Evolutionary conservation across 2,888 invertebrate genomes (phyloP), one percentile per base, ranked within the genome.

Genomic region (Zootermopsis nevadensis): DNA sequence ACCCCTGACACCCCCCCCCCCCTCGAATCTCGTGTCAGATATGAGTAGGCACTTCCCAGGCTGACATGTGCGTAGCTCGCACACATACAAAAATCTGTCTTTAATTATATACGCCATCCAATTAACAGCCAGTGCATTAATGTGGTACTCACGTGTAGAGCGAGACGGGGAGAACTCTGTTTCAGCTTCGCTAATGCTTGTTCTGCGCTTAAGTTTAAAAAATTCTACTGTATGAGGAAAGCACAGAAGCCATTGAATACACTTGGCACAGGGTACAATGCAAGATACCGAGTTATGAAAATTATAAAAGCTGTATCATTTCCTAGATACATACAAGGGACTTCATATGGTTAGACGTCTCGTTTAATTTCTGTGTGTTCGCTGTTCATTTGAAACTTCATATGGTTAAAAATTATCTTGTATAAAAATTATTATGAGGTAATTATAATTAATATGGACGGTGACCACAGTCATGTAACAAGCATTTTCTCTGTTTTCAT

Each of bases 91-190:
- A n/a, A 60, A 60, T 60, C 60, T 60, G 60, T 60, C 60, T 60
- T 60, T 60, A 60, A 60, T 60, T 60, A 60, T 60, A 60, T 60
- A 60, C 60, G 60, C 60, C 27, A 60, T 60, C 60, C 60, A 60
- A 60, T 60, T 60, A 60, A 60, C 60, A 60, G 60, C n/a, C 60
- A 27, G 60, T 60, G 60, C 60, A 60, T 60, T 60, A 60, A 60
- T 60, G 60, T 27, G 60, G 27, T 12, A 24, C 60, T 60, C 60
- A 24, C 60, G 27, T 60, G 60, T 60, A 27, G 60, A 60, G 60
- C 0, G 60, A 60, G 55, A 55, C 7, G 22, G 55, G 22, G 8
- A 15, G 53, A 53, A 15, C 60, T 27, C 60, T n/a, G n/a, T 60
- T 60, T n/a, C 12, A 60, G 60, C 60, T 60, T 60, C n/a, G 60